phyloP scores from a whole-genome alignment of 1,140 invertebrate genomes.

The Tetragonula clypearis region DNA sequence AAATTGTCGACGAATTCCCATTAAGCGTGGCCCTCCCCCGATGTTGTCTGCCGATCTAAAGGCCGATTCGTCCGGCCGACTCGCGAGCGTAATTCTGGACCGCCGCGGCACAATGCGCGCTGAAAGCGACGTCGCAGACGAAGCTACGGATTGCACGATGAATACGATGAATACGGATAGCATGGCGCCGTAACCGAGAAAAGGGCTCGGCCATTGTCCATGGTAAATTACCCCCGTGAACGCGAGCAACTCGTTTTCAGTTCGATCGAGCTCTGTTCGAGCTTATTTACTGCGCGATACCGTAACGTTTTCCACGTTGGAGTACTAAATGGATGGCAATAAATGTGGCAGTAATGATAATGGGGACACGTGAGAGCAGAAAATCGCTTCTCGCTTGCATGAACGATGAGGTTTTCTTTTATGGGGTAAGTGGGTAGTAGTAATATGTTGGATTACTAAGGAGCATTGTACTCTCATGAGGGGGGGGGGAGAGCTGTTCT shows the following conservation, averaged over 20 bases:
- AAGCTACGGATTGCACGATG: conserved; percentile 40
- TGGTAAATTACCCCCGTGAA: conserved; percentile 31
- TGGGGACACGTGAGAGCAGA: neutral
- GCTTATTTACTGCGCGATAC: neutral
- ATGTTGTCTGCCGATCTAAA: conserved; percentile 48
- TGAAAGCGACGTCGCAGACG: neutral
- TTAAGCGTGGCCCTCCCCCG: conserved; percentile 35
- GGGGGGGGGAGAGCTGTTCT: too few species aligned
- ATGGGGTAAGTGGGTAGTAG: neutral
- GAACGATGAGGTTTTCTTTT: neutral
- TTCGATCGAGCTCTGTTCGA: neutral
- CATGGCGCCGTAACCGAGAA: conserved; percentile 20
- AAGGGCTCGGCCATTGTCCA: conserved; percentile 7
- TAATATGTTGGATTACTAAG: too few species aligned
- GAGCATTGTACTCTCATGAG: too few species aligned
- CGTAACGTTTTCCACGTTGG: neutral
- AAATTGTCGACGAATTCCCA: conserved; percentile 62
- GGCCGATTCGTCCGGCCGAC: conserved; percentile 40
- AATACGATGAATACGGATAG: conserved; percentile 61
- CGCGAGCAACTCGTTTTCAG: conserved; percentile 42
- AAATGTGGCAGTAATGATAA: neutral
- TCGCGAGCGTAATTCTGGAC: conserved; percentile 53
- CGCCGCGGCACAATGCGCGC: neutral
- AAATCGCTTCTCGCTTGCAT: neutral
- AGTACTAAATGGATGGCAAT: neutral